These are phyloP conservation scores for Poicephalus meyeri DNA, from an alignment of 2,113 vertebrate species.

Conservation along the genomic window DNA sequence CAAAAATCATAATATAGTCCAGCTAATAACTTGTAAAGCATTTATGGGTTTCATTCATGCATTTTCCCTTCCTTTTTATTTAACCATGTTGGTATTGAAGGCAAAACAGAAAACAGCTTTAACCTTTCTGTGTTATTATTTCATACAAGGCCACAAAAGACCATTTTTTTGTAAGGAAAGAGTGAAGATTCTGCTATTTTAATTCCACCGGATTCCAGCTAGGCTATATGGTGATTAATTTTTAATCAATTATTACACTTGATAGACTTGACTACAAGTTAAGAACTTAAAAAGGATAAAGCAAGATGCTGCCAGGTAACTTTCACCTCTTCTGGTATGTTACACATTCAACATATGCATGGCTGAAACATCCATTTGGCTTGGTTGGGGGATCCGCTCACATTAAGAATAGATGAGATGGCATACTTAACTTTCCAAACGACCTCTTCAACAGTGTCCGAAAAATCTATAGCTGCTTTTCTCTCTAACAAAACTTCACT, in stretches of 20 bases:
- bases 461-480: constrained; percentile 1
- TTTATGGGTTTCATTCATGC: rapidly evolving
- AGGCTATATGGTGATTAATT: not conserved
- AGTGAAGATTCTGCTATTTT: not conserved
- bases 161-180: not conserved
- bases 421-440: constrained; percentile 29
- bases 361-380: constrained; percentile 45
- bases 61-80: not conserved
- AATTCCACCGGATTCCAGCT: not conserved
- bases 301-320: constrained; percentile 7
- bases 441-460: not conserved
- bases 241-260: constrained; percentile 6
- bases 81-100: not conserved
- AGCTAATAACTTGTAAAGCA: not conserved
- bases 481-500: not conserved
- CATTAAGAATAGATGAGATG: constrained; percentile 58
- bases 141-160: not conserved
- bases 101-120: not conserved
- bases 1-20: not conserved
- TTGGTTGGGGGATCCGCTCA: not conserved
- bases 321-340: constrained; percentile 26
- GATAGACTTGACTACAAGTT: not conserved
- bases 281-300: constrained; percentile 2
- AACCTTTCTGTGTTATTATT: not conserved
- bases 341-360: constrained; percentile 13